Evolutionary conservation across 2,113 vertebrate genomes (phyloP), one percentile per base, ranked within the genome.

Genomic region (Rhadina sibilatrix): DNA sequence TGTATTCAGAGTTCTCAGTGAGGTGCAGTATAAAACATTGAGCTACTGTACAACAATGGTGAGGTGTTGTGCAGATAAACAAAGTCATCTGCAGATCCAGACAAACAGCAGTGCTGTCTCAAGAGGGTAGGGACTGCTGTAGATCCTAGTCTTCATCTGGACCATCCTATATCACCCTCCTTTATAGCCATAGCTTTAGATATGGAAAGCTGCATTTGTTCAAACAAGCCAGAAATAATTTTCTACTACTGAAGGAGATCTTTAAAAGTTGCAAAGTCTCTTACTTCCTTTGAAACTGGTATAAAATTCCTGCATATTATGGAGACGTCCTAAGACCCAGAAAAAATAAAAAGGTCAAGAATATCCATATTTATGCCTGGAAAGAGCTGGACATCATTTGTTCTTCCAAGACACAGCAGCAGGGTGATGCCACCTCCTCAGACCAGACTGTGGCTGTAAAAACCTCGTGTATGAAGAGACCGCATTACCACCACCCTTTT

Each of bases 1-100:
- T 50, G 2, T 31, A 24, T 38, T 59, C 30, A 24, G 30, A 25
- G 10, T 19, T 6, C 0, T 0, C 7, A 33, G 19, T 0, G 1
- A 2, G 17, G 8, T 22, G 30, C 18, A 24, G 8, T 27, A 15
- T 7, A 83, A 82, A 86, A 69, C 0, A 1, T 25, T 28, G 9
- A 74, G 5, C 1, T 47, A 2, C 5, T 31, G 15, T 70, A 37
- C 10, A 57, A 21, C 16, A 12, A 3, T 9, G 24, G 5, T 0
- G 5, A 80, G 35, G 1, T 25, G 2, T 23, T 69, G 19, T 60
- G 19, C 22, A 38, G 33, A 33, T 35, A 54, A 4, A 59, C 0
- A 5, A 54, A 52, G 13, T n/a, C 9, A 49, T 28, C 24, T 92
- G 11, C 11, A 52, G 79, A 65, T 16, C 9, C 31, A 57, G 17